phyloP scores from a whole-genome alignment of 2,113 vertebrate species.

The Anolis sagrei region DNA sequence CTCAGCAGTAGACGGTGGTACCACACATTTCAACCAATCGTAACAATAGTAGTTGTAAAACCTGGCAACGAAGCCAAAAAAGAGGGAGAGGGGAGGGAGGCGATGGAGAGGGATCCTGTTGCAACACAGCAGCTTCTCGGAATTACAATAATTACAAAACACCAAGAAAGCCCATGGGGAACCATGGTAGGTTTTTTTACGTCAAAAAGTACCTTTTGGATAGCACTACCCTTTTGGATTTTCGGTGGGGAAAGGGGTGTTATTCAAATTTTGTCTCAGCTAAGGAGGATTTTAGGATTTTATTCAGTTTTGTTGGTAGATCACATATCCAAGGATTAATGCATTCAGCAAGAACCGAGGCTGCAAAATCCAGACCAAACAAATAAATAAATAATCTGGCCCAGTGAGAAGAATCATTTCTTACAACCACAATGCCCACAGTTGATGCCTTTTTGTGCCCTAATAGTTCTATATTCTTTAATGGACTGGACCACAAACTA shows the following conservation, averaged over 20 bases:
- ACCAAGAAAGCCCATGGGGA: neutral
- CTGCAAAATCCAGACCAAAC: neutral
- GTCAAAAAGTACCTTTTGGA: no score
- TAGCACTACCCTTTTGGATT: no score
- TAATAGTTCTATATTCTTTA: neutral
- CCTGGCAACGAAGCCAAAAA: neutral
- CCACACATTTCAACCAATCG: constrained; percentile 67
- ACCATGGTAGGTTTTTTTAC: neutral
- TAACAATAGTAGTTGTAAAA: constrained; percentile 15
- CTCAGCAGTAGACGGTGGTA: constrained; percentile 60
- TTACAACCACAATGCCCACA: neutral
- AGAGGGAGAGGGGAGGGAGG: neutral
- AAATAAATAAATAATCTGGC: neutral
- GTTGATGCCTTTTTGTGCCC: no score
- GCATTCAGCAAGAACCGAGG: neutral
- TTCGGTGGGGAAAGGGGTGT: no score
- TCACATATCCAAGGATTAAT: neutral
- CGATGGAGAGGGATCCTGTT: accelerated
- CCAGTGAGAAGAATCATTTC: neutral
- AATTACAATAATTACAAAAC: neutral
- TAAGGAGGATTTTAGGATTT: constrained; percentile 23
- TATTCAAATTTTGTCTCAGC: constrained; percentile 36
- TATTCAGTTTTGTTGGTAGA: constrained; percentile 14
- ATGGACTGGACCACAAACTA: no score
- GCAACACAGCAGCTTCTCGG: neutral